These are phyloP conservation scores for Periparus ater DNA, from an alignment of 2,797 vertebrate genomes.

Conservation along the genomic window DNA sequence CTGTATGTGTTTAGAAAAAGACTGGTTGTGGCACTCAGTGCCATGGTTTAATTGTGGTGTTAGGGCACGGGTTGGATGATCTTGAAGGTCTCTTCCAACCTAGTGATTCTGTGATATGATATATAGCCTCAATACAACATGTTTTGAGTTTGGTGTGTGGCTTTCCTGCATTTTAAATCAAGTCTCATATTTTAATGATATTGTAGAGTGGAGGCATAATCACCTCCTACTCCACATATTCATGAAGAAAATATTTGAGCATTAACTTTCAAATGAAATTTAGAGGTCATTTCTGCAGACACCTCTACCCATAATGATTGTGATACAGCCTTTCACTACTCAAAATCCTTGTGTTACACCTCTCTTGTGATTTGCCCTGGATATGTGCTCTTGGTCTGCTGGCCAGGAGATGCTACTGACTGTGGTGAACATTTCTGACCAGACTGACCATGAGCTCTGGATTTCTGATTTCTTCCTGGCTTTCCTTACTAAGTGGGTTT, in stretches of 20 bases:
- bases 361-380: not conserved
- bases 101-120: not conserved
- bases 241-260: not conserved
- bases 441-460: not conserved
- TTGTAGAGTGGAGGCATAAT: rapidly evolving
- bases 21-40: too few species aligned
- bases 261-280: not conserved
- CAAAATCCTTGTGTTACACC: not conserved
- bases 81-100: too few species aligned
- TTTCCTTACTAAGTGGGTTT: not conserved
- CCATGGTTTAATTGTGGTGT: too few species aligned
- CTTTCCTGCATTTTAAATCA: not conserved
- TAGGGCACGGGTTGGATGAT: too few species aligned
- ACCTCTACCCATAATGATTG: not conserved
- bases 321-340: not conserved
- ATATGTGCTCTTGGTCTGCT: not conserved
- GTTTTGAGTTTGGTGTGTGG: not conserved
- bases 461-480: not conserved
- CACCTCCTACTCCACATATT: not conserved
- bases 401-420: not conserved
- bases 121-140: not conserved
- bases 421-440: rapidly evolving
- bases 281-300: not conserved
- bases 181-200: not conserved
- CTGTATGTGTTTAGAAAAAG: too few species aligned